Evolutionary conservation across 2,888 invertebrate species (phyloP).

Genomic region (Antheraea assamensis): DNA sequence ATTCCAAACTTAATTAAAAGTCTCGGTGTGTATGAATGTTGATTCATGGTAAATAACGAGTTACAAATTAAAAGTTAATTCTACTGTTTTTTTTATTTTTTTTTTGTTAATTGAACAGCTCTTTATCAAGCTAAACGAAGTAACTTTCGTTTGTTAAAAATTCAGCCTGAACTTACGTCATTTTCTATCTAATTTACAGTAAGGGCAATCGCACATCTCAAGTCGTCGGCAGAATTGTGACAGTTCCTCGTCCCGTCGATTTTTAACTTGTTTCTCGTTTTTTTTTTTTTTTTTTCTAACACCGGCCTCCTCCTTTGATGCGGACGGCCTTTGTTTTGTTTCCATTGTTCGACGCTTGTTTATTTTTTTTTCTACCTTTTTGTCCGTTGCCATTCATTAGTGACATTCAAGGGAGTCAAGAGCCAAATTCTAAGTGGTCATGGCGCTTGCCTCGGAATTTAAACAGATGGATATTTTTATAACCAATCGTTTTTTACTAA

Average conservation of each 20-base stretch:
- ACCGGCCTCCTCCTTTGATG: conserved; percentile 34
- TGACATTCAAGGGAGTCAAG: conserved; percentile 30
- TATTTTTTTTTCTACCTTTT: conserved; percentile 46
- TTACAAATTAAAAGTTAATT: background rate
- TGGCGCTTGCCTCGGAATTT: conserved; percentile 5
- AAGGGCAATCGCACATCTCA: conserved; percentile 16
- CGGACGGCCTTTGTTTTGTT: conserved; percentile 37
- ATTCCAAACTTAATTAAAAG: background rate
- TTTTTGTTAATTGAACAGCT: background rate
- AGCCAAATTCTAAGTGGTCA: conserved; percentile 35
- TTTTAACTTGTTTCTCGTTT: conserved; percentile 26
- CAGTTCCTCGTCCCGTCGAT: conserved; percentile 16
- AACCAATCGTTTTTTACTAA: conserved; percentile 5
- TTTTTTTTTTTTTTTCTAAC: conserved; percentile 26
- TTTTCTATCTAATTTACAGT: conserved; percentile 4
- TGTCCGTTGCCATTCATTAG: conserved; percentile 41
- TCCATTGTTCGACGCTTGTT: conserved; percentile 40
- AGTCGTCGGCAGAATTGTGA: conserved; percentile 16
- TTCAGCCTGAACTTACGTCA: background rate
- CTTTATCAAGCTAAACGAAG: background rate
- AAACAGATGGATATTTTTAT: conserved; percentile 7
- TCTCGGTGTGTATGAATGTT: background rate
- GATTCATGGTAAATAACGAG: background rate
- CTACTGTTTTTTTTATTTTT: too few relatives aligned
- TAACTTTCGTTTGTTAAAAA: background rate